Evolutionary conservation across 2,888 invertebrate genomes (phyloP).

Genomic region (Lithodes maja): DNA sequence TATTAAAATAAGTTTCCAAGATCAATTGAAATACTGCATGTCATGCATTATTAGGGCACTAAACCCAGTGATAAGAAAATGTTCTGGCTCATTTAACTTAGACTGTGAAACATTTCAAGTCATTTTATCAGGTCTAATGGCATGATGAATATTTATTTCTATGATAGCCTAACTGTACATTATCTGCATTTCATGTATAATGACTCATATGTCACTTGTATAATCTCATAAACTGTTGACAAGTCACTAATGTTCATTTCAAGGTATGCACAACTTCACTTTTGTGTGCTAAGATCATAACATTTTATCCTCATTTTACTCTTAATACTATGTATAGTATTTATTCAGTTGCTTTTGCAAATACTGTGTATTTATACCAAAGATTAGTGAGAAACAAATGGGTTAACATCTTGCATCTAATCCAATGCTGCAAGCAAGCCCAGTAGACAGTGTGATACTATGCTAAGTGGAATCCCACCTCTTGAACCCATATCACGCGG

Average conservation of each 20-base stretch:
- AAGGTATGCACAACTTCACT: slow-evolving; percentile 54
- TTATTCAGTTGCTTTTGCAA: slow-evolving; percentile 64
- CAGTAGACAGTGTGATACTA: slow-evolving; percentile 69
- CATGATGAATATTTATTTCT: slow-evolving; percentile 15
- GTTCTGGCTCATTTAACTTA: slow-evolving; percentile 6
- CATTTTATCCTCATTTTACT: slow-evolving; percentile 53
- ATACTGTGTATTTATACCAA: slow-evolving; percentile 70
- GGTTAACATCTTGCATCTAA: slow-evolving; percentile 60
- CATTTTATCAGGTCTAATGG: background rate
- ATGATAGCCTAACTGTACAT: slow-evolving; percentile 5
- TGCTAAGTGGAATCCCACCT: slow-evolving; percentile 69
- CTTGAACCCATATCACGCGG: slow-evolving; percentile 66
- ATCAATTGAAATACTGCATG: background rate
- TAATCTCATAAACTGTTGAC: slow-evolving; percentile 38
- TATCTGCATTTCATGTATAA: slow-evolving; percentile 36
- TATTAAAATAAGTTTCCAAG: background rate
- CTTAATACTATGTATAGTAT: slow-evolving; percentile 65
- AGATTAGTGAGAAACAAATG: slow-evolving; percentile 69
- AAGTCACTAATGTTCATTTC: slow-evolving; percentile 47
- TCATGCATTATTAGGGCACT: background rate
- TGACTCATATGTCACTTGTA: slow-evolving; percentile 41
- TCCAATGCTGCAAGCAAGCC: slow-evolving; percentile 62
- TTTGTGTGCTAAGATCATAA: slow-evolving; percentile 43
- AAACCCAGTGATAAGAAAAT: background rate
- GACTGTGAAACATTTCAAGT: background rate